Evolutionary conservation across 2,888 invertebrate genomes (phyloP).

Genomic region (Lycophotia porphyrea): DNA sequence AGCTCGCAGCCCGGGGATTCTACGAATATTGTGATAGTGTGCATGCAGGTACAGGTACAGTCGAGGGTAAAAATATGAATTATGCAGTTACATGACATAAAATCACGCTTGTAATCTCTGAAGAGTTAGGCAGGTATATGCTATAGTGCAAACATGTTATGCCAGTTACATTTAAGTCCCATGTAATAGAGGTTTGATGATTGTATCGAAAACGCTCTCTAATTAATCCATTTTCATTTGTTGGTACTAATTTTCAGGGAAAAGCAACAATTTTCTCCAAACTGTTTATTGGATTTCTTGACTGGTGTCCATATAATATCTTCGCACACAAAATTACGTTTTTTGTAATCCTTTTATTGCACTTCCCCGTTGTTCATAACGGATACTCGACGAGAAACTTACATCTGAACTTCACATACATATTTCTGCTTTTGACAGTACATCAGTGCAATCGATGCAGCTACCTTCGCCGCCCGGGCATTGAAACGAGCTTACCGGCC

Average conservation of each 20-base stretch:
- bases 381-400: background rate
- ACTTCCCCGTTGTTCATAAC: background rate
- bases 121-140: background rate
- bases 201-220: background rate
- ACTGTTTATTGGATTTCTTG: background rate
- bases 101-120: background rate
- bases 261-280: background rate
- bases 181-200: background rate
- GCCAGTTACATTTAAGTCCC: background rate
- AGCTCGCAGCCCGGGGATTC: slow-evolving; percentile 46
- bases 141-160: background rate
- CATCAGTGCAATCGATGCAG: slow-evolving; percentile 58
- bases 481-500: slow-evolving; percentile 34
- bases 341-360: background rate
- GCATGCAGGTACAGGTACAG: slow-evolving; percentile 23
- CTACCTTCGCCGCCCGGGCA: slow-evolving; percentile 32
- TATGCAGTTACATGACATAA: background rate
- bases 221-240: background rate
- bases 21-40: slow-evolving; percentile 35
- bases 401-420: background rate
- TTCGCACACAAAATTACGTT: background rate
- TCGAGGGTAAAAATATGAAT: background rate
- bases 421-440: background rate
- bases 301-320: background rate
- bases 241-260: background rate